Evolutionary conservation across 2,797 vertebrate genomes (phyloP).

Genomic region (Anabas testudineus): DNA sequence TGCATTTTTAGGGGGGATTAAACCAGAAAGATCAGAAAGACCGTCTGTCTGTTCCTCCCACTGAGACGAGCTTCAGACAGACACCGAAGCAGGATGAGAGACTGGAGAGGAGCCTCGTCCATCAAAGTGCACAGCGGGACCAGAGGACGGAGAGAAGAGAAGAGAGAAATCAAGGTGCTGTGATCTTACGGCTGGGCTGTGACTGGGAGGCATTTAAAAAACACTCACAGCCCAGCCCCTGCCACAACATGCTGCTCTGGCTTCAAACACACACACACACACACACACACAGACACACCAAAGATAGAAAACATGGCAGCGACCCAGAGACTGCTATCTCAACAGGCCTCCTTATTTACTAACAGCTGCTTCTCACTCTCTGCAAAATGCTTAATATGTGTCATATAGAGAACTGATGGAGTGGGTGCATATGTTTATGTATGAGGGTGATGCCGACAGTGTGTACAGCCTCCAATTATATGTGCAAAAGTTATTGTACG

Average conservation of each 20-base stretch:
- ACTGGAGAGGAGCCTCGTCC: constrained; percentile 52
- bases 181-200: constrained; percentile 64
- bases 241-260: constrained; percentile 48
- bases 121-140: constrained; percentile 57
- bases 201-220: constrained; percentile 61
- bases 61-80: constrained; percentile 50
- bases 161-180: constrained; percentile 64
- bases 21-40: constrained; percentile 37
- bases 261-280: constrained; percentile 63
- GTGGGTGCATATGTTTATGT: constrained; percentile 36
- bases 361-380: constrained; percentile 81
- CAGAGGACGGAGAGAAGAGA: constrained; percentile 33
- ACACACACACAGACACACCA: constrained; percentile 73
- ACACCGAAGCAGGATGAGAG: constrained; percentile 48
- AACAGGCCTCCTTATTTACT: constrained; percentile 89
- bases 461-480: neutral
- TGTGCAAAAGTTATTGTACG: neutral
- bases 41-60: constrained; percentile 49
- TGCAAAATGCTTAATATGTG: constrained; percentile 46
- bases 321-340: constrained; percentile 64
- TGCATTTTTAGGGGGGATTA: constrained; percentile 45
- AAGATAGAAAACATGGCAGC: constrained; percentile 87
- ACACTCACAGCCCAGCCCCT: constrained; percentile 56
- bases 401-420: constrained; percentile 37
- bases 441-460: neutral